Evolutionary conservation across 2,113 vertebrate genomes (phyloP).

Genomic region (Leucoraja erinaceus): DNA sequence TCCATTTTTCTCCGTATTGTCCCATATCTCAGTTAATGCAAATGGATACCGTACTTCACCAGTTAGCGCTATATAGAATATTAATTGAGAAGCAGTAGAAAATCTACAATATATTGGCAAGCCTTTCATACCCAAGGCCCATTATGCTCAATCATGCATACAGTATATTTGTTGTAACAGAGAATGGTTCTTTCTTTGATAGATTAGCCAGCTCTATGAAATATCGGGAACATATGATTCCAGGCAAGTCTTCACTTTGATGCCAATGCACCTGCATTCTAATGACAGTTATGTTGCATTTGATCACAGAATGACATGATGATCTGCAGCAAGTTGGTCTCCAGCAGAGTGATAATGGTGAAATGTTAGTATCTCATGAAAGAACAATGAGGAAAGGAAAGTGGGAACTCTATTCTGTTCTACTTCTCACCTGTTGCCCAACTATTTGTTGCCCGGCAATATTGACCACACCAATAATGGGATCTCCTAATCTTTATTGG

Average conservation of each 20-base stretch:
- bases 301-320: not conserved
- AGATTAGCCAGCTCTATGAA: not conserved
- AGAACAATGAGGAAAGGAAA: not conserved
- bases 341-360: not conserved
- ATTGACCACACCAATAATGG: not conserved
- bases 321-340: not conserved
- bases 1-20: not conserved
- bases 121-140: not conserved
- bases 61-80: too few species aligned
- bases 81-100: not conserved
- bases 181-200: not conserved
- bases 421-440: not conserved
- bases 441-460: not conserved
- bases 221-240: not conserved
- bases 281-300: not conserved
- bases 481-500: not conserved
- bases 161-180: not conserved
- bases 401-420: not conserved
- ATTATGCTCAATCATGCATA: not conserved
- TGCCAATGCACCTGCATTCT: not conserved
- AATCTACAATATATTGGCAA: not conserved
- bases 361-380: not conserved
- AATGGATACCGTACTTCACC: not conserved
- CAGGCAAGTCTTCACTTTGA: not conserved
- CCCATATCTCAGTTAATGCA: not conserved